phyloP scores from a whole-genome alignment of 2,797 vertebrate genomes.

The Tinamus major region DNA sequence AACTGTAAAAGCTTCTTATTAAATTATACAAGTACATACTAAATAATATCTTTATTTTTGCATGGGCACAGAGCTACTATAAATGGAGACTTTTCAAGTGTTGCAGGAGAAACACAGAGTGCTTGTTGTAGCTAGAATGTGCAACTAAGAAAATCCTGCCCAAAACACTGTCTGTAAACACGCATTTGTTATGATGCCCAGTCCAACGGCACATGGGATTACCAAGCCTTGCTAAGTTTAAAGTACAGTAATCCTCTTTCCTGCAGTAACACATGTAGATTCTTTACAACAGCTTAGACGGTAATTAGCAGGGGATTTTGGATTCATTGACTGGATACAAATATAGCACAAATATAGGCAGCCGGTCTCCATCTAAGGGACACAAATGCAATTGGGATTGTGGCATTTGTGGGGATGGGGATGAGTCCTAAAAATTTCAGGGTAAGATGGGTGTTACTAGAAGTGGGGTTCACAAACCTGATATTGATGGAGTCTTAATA shows the following conservation, averaged over 20 bases:
- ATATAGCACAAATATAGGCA: conserved; percentile 45
- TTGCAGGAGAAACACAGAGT: not conserved
- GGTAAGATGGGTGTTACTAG: not conserved
- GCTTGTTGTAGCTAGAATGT: not conserved
- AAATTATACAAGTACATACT: not conserved
- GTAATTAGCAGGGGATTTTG: conserved; percentile 15
- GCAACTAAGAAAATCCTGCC: not conserved
- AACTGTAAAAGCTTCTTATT: not conserved
- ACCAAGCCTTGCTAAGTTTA: conserved; percentile 57
- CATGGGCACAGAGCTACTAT: rapidly evolving
- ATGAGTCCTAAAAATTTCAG: conserved; percentile 38
- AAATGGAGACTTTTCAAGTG: not conserved
- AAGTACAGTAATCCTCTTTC: conserved; percentile 65
- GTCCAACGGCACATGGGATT: not conserved
- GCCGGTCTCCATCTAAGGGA: not conserved
- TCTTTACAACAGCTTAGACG: conserved; percentile 60
- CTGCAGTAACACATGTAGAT: conserved; percentile 34
- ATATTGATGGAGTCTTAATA: not conserved
- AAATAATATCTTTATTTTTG: not conserved
- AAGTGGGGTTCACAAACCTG: not conserved
- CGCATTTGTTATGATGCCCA: not conserved
- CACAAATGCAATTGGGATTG: not conserved
- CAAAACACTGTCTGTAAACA: not conserved
- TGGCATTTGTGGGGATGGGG: not conserved
- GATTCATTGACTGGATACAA: conserved; percentile 51